Base-by-base conservation (phyloP, 2,888 invertebrate genomes). In the Zootermopsis nevadensis region DNA sequence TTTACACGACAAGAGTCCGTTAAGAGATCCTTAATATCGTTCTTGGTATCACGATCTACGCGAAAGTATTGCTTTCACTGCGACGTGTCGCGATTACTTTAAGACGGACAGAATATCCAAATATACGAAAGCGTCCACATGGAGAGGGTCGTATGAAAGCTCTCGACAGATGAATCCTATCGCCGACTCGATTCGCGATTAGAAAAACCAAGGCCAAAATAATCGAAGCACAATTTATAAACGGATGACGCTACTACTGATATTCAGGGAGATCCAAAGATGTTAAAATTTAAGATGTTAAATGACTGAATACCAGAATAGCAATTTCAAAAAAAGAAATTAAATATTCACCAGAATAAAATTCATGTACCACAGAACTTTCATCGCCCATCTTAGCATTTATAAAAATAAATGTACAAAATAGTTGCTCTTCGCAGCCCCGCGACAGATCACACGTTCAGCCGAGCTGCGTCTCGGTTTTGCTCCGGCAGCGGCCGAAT, bases 361-460 rank as follows among this genome's bases (percentile, higher is more conserved):
- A 69, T 55, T 69, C 55, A 60, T 72, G 60, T 77, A 79, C 6
- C 48, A 72, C 10, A n/a, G 38, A 67, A 77, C 79, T 67, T 77
- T 69, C 60, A 67, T 30, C 42, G 24, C 53, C 60, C 53, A 76
- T 42, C 33, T 67, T 69, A 74, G 72, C 60, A 22, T 30, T 77
- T 85, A 85, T 84, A 85, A 85, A 85, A 85, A 85, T 85, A 85
- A 85, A 85, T 84, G 83, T 85, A 85, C 84, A 84, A 85, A 85
- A 85, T 85, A 85, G 83, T 81, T 81, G 74, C 83, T 85, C 82
- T 84, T 60, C 84, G 83, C 82, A 48, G 77, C 81, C 53, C 82
- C 77, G 84, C 53, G 77, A 81, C 48, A 72, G 81, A 84, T 81
- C 76, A 77, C 30, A 74, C 66, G 77, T 79, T 79, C 66, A 74